Conservation (phyloP, 2,113 vertebrate genomes). For the Mastomys coucha region DNA sequence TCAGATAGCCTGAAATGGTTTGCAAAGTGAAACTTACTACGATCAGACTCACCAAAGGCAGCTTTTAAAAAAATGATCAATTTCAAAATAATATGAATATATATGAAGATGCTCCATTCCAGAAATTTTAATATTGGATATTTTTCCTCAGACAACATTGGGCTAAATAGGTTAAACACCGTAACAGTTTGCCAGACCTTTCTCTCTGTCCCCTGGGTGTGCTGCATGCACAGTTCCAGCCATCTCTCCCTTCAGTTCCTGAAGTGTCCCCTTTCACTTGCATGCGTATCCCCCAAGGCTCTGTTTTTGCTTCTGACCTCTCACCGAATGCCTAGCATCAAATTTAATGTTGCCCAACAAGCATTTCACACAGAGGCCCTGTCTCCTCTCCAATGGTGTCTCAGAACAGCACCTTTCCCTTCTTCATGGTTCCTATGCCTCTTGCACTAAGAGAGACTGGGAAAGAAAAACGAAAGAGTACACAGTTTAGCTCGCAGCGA, state of each 20-base stretch:
- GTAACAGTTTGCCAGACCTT: not conserved
- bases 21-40: not conserved
- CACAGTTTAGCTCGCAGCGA: not conserved
- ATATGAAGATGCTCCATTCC: not conserved
- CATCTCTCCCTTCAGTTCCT: not conserved
- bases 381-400: not conserved
- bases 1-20: not conserved
- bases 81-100: not conserved
- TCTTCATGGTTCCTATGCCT: not conserved
- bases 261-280: not conserved
- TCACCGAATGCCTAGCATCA: not conserved
- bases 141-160: not conserved
- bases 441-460: not conserved
- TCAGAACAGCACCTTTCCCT: not conserved
- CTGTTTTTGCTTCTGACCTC: conserved; percentile 1
- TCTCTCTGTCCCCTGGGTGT: not conserved
- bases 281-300: not conserved
- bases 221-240: not conserved
- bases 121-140: not conserved
- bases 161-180: not conserved
- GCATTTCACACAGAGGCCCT: not conserved
- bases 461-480: not conserved
- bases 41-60: not conserved
- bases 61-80: not conserved
- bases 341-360: not conserved